Percentiles rank a stretch among this genome's conserved stretches.
Evolutionary conservation across 2,888 invertebrate species (phyloP).

Genomic region (Drosophila paracracens): DNA sequence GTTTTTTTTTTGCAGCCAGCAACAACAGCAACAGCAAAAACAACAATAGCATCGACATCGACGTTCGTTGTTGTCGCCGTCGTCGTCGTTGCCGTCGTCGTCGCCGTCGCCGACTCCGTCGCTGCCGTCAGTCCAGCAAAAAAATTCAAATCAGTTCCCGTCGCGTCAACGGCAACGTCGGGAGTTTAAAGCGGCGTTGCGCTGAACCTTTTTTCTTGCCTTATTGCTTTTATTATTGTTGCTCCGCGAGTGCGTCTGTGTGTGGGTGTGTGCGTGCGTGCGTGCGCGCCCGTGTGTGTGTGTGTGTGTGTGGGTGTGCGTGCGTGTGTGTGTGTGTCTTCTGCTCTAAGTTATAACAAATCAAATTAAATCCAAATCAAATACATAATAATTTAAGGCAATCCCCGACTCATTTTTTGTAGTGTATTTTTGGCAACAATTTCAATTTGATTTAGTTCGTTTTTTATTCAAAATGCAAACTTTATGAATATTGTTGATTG

Average conservation of each 20-base stretch:
- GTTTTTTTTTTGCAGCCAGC: constrained; percentile 32
- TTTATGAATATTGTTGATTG: constrained; percentile 10
- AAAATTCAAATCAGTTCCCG: constrained; percentile 73
- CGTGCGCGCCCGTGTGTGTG: constrained; percentile 1
- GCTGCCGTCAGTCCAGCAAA: constrained; percentile 34
- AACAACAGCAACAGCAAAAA: constrained; percentile 17
- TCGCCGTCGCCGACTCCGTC: constrained; percentile 18
- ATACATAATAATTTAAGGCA: constrained; percentile 12
- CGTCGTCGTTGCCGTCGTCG: neutral
- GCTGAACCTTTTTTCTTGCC: constrained; percentile 6
- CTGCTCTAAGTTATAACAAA: constrained; percentile 43
- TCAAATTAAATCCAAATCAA: constrained; percentile 38
- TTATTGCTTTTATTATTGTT: constrained; percentile 2
- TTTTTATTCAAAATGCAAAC: constrained; percentile 20
- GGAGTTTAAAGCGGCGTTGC: constrained; percentile 41
- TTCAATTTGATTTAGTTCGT: constrained; percentile 7
- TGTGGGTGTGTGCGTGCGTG: neutral
- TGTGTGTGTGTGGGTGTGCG: neutral
- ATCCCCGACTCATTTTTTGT: constrained; percentile 9
- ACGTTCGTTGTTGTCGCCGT: constrained; percentile 13
- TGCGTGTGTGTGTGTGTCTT: constrained; percentile 9
- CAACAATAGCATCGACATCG: constrained; percentile 34
- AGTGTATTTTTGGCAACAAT: constrained; percentile 19
- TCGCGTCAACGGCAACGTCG: constrained; percentile 63
- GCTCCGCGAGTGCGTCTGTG: neutral